A percentile compares a stretch with the other conserved stretches of the same genome.
Conservation (phyloP, 2,113 vertebrate genomes). For the Colinus virginianus region DNA sequence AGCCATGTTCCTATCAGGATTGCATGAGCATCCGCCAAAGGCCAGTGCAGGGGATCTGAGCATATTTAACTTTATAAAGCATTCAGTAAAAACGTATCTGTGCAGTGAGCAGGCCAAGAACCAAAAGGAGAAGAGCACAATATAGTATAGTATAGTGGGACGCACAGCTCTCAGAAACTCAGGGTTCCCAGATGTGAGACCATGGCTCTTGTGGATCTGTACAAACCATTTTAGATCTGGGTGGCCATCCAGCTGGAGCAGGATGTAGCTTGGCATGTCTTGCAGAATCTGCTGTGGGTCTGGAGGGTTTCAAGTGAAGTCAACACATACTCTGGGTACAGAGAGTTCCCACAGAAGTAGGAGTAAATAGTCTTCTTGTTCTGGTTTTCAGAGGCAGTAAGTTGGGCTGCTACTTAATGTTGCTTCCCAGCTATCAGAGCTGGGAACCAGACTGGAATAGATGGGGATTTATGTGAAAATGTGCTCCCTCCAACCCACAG, state of each 20-base stretch:
- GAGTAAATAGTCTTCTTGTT: neutral
- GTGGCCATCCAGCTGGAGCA: neutral
- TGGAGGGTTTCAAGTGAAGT: neutral
- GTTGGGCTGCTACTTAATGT: neutral
- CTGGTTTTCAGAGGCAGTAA: neutral
- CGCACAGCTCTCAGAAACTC: neutral
- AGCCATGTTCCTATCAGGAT: neutral
- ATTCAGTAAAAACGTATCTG: neutral
- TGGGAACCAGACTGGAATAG: neutral
- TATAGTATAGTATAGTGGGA: neutral
- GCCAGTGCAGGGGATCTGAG: neutral
- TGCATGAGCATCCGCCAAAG: neutral
- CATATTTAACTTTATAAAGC: neutral
- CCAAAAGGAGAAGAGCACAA: neutral
- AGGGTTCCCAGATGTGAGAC: neutral
- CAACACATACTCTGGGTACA: neutral
- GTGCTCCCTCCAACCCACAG: conserved; percentile 30
- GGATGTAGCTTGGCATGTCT: neutral
- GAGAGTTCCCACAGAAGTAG: neutral
- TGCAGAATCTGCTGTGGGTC: fast-evolving
- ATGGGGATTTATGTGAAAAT: conserved; percentile 39
- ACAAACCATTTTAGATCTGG: fast-evolving
- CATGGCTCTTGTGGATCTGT: fast-evolving
- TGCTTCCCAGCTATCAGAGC: conserved; percentile 5
- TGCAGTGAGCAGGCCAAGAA: fast-evolving